A percentile compares a stretch with the other conserved stretches of the same genome.
phyloP scores from a whole-genome alignment of 2,888 invertebrate species.

The Drosophila bunnanda region DNA sequence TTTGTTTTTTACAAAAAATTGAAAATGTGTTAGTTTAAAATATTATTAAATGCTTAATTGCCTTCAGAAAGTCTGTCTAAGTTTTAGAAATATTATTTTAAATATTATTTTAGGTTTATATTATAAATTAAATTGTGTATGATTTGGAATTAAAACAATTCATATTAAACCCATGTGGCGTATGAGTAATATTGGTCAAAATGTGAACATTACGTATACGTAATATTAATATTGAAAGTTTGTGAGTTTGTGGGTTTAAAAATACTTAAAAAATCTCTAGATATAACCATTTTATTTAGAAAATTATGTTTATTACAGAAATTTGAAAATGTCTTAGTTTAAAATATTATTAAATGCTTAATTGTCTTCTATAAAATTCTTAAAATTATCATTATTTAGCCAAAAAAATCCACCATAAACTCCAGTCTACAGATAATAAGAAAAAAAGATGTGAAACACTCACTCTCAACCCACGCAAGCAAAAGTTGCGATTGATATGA shows the following conservation, averaged over 20 bases:
- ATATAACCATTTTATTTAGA: fast-evolving
- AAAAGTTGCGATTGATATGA: constrained; percentile 65
- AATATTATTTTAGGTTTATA: too few relatives aligned
- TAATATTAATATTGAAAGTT: background rate
- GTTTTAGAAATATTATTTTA: background rate
- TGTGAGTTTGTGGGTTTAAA: too few relatives aligned
- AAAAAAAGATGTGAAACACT: constrained; percentile 42
- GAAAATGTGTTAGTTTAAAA: background rate
- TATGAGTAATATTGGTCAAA: constrained; percentile 11
- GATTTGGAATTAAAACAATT: background rate
- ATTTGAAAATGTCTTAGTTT: background rate
- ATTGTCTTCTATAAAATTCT: background rate
- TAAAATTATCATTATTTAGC: background rate
- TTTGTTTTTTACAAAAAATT: background rate
- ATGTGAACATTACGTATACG: background rate
- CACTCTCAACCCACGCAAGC: constrained; percentile 48
- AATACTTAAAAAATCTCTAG: fast-evolving
- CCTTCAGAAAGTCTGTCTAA: background rate
- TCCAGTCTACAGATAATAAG: constrained; percentile 2
- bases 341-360: background rate
- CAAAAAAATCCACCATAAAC: constrained; percentile 1
- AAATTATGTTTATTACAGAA: background rate
- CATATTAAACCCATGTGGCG: background rate
- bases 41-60: background rate
- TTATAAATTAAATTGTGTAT: background rate